Evolutionary conservation across 2,113 vertebrate genomes (phyloP).

Genomic region (Chionis minor): DNA sequence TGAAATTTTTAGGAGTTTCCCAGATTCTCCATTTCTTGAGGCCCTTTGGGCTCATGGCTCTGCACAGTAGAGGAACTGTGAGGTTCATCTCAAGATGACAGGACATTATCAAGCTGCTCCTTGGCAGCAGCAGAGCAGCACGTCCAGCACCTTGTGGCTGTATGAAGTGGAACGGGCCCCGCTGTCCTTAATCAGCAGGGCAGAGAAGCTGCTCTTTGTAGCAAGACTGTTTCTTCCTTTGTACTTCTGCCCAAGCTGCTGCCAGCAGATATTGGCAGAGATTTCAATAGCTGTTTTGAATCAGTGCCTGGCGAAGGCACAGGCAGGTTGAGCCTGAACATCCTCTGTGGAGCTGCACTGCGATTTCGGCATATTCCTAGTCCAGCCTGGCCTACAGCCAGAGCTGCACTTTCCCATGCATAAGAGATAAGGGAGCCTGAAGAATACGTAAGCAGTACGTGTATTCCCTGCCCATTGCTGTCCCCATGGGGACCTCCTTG

Average conservation of each 20-base stretch:
- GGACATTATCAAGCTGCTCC: not conserved
- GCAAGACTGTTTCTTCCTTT: not conserved
- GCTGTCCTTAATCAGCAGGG: not conserved
- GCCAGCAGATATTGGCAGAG: conserved; percentile 12
- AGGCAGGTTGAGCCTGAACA: conserved; percentile 4
- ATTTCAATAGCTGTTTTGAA: conserved; percentile 28
- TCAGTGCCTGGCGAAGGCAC: not conserved
- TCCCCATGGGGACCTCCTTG: not conserved
- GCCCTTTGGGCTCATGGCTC: not conserved
- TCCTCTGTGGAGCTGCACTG: not conserved
- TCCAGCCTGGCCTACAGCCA: not conserved
- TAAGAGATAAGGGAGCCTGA: not conserved
- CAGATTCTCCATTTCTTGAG: not conserved
- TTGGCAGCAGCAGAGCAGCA: not conserved
- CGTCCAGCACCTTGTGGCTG: not conserved
- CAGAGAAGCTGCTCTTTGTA: not conserved
- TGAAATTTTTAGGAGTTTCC: not conserved
- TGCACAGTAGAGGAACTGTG: not conserved
- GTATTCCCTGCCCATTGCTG: not conserved
- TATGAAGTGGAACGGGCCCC: not conserved
- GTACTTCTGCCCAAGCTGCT: not conserved
- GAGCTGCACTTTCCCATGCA: not conserved
- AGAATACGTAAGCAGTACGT: not conserved
- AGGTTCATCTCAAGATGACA: not conserved
- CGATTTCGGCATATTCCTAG: not conserved